Base-by-base conservation (phyloP, 2,888 invertebrate species). In the Pachymerium ferrugineum region DNA sequence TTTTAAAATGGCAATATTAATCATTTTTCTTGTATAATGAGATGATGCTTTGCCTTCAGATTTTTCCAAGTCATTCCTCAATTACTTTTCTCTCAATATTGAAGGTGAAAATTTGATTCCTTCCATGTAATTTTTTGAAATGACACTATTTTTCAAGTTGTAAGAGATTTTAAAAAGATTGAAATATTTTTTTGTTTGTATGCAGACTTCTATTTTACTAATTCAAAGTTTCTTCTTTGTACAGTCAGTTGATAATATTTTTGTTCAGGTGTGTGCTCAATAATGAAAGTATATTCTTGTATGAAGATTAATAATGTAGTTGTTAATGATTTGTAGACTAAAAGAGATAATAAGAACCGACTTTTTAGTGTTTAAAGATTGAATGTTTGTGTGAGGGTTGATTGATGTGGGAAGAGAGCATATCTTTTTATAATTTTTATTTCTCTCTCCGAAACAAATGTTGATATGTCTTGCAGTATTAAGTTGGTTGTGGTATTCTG, bases 101-200 rank as follows among this genome's bases (percentile, higher is more conserved):
- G 8, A 47, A 47, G 16, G 3, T n/a, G 47, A 16, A 47, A 47
- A 4, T 3, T 14, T 16, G 47, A 47, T 47, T 47, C 47, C 22
- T 16, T 47, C 47, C 47, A 47, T 47, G 47, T n/a, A n/a, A n/a
- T 16, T 22, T 47, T 47, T 47, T 47, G 47, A 47, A 47, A 47
- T 47, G 47, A 47, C 47, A 47, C 47, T 47, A 47, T 47, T 47
- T n/a, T 47, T 47, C 47, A 47, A 22, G 47, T 47, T 16, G 47
- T 47, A 47, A 47, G 22, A 16, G 19, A 8, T 6, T 16, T 2
- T 47, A 47, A 14, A 16, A 16, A 47, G 22, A 47, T 22, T 38
- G 38, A 16, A 47, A 47, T 47, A 47, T 47, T 47, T 47, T 47
- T 16, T 47, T 16, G n/a, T n/a, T 47, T 19, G 6, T 4, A 47